phyloP scores from a whole-genome alignment of 2,888 invertebrate genomes.

The Tineola bisselliella region DNA sequence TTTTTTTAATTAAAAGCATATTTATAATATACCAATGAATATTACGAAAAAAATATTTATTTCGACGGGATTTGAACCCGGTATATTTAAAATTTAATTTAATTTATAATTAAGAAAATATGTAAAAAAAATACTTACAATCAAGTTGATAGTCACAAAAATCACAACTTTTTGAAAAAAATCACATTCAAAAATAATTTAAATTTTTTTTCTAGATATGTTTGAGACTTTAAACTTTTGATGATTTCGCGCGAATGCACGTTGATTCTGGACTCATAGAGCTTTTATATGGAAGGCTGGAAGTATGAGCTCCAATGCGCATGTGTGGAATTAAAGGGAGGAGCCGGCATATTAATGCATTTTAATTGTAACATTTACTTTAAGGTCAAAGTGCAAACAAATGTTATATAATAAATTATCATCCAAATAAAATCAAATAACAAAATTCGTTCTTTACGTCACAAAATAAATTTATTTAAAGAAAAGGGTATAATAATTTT shows the following conservation, averaged over 20 bases:
- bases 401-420: too few relatives aligned
- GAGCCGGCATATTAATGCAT: background rate
- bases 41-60: too few relatives aligned
- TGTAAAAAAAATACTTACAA: background rate
- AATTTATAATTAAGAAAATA: background rate
- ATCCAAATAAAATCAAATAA: too few relatives aligned
- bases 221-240: background rate
- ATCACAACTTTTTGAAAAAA: background rate
- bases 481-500: too few relatives aligned
- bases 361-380: background rate
- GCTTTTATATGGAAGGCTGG: conserved; percentile 7
- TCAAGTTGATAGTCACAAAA: background rate
- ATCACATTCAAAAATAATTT: too few relatives aligned
- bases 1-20: too few relatives aligned
- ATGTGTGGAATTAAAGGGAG: background rate
- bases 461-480: too few relatives aligned
- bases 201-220: too few relatives aligned
- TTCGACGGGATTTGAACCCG: too few relatives aligned
- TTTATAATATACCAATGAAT: too few relatives aligned
- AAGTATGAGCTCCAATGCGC: background rate
- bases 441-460: too few relatives aligned
- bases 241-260: conserved; percentile 5
- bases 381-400: background rate
- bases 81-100: too few relatives aligned
- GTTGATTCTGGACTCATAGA: background rate